Conservation (phyloP, 2,113 vertebrate genomes). For the Lanius ludovicianus region DNA sequence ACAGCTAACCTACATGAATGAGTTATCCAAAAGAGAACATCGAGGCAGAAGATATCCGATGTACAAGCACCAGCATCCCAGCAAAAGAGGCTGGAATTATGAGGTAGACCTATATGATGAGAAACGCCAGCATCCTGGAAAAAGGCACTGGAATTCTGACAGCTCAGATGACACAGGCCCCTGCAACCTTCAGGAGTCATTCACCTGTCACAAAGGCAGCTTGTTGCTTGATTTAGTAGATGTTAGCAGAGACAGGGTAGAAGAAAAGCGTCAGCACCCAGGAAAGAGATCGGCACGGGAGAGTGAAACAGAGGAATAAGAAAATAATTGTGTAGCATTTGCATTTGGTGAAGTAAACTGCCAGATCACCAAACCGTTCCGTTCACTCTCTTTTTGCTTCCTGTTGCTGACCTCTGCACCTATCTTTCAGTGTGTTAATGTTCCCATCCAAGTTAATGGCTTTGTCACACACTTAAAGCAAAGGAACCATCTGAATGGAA, state of each 20-base stretch:
- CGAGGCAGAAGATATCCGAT: slow-evolving; percentile 79
- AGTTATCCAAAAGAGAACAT: slow-evolving; percentile 83
- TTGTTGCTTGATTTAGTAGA: slow-evolving; percentile 82
- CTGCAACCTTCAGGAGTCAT: slow-evolving; percentile 73
- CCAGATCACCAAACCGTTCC: background rate
- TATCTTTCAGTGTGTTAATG: background rate
- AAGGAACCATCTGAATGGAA: background rate
- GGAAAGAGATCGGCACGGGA: slow-evolving; percentile 78
- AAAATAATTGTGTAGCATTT: background rate
- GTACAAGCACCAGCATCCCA: slow-evolving; percentile 80
- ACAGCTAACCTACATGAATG: slow-evolving; percentile 47
- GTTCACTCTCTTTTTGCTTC: background rate
- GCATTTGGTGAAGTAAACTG: background rate
- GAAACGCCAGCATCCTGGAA: slow-evolving; percentile 87
- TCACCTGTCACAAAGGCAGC: slow-evolving; percentile 76
- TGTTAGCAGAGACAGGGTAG: slow-evolving; percentile 68
- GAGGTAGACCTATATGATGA: slow-evolving; percentile 66
- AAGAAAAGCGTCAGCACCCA: slow-evolving; percentile 88
- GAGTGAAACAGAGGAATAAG: slow-evolving; percentile 77
- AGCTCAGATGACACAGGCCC: slow-evolving; percentile 69
- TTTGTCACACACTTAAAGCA: background rate
- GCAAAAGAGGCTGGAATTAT: slow-evolving; percentile 67
- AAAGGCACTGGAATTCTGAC: slow-evolving; percentile 74
- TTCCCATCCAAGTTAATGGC: background rate
- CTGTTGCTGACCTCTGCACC: slow-evolving; percentile 8